Evolutionary conservation across 23 tunicate genomes (phyloP).

Genomic region (Ascidia mentula): DNA sequence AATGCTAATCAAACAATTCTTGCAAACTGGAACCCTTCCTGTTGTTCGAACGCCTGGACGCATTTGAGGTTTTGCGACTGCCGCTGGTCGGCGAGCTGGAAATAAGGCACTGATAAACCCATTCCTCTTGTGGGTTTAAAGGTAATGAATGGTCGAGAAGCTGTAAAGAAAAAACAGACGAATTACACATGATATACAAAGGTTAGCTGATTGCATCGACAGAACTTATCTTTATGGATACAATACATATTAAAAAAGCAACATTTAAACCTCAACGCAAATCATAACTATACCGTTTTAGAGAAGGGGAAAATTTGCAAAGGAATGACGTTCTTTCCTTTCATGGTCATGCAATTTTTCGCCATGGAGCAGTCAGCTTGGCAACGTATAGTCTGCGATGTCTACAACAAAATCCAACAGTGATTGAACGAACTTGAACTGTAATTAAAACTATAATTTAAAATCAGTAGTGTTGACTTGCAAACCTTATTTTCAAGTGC

Average conservation of each 20-base stretch:
- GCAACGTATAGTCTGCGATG: background rate
- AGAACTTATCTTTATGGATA: too few species aligned
- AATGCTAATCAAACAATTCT: background rate
- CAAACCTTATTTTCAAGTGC: constrained; percentile 28
- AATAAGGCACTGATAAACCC: constrained; percentile 9
- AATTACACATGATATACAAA: background rate
- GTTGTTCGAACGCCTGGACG: background rate
- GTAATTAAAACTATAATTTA: background rate
- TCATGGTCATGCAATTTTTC: constrained; percentile 26
- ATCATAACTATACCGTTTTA: constrained; percentile 1
- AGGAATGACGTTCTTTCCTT: constrained; percentile 17
- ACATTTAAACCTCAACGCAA: background rate
- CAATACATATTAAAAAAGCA: too few species aligned
- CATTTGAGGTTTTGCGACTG: background rate
- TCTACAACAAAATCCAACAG: background rate
- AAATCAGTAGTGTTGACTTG: background rate
- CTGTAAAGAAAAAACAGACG: background rate
- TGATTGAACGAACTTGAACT: background rate
- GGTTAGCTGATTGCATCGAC: background rate
- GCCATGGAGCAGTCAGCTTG: constrained; percentile 19
- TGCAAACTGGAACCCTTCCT: background rate
- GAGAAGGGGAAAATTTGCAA: constrained; percentile 30
- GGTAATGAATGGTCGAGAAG: constrained; percentile 35
- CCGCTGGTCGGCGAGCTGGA: background rate
- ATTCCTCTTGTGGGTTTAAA: constrained; percentile 14